These are phyloP conservation scores for Ciconia maguari DNA, from an alignment of 2,113 vertebrate genomes.

Conservation along the genomic window DNA sequence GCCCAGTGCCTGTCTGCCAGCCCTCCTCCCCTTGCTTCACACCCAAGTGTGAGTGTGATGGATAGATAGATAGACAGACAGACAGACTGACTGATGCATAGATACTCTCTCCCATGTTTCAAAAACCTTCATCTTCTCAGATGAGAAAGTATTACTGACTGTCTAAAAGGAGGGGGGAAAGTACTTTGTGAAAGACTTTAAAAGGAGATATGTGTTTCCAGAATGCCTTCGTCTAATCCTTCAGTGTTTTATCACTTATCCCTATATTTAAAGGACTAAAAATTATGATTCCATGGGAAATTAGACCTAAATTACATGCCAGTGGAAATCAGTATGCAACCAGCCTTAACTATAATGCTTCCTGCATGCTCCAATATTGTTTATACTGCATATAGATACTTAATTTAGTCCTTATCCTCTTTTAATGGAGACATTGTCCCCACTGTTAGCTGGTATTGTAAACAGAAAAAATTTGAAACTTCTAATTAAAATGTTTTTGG, in stretches of 20 bases:
- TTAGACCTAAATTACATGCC: neutral
- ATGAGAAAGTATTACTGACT: neutral
- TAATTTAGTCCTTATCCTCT: neutral
- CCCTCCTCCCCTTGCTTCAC: neutral
- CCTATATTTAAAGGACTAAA: neutral
- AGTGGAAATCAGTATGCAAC: neutral
- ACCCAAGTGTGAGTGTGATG: neutral
- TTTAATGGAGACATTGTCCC: neutral
- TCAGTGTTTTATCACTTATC: neutral
- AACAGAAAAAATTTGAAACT: neutral
- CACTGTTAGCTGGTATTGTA: neutral
- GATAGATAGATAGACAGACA: neutral
- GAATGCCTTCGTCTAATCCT: neutral
- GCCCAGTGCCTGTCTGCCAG: neutral
- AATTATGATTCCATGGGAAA: neutral
- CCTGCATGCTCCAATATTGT: neutral
- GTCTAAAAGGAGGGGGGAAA: neutral
- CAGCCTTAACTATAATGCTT: neutral
- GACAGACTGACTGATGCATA: neutral
- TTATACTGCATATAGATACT: neutral
- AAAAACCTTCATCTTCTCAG: neutral
- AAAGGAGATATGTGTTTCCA: neutral
- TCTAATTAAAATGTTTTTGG: neutral
- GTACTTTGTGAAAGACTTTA: neutral
- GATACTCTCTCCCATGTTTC: neutral